Evolutionary conservation across 1,140 invertebrate species (phyloP), one percentile per base, ranked within the genome.

Genomic region (Paraescarpia echinospica): DNA sequence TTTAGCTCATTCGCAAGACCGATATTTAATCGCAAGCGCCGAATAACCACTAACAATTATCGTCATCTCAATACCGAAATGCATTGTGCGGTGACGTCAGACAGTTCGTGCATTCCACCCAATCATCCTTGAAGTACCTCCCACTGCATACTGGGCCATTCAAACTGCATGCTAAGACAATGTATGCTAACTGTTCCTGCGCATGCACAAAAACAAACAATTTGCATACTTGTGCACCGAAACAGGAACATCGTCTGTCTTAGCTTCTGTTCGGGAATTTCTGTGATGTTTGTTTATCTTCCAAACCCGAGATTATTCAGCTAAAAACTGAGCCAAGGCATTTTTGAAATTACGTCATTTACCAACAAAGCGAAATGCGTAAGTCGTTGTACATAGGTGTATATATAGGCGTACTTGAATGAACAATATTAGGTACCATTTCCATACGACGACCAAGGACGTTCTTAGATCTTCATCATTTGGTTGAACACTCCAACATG

Each of bases 1-100:
- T 89, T 92, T 89, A 34, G 35, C 89, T 90, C 88, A 92, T 92
- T 89, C 51, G 35, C 89, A 34, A 34, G 35, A 27, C 34, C 92
- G n/a, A 90, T 92, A 90, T 90, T 89, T 90, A 90, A 31, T 33
- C 89, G 89, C 31, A 90, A 33, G 89, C 89, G 59, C 59, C 18
- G 59, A 77, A 77, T 77, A 77, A 77, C 59, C 27, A 77, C 59
- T 77, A 77, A 77, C 59, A 77, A 77, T 77, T 18, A 18, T 31
- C 59, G 59, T 77, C 59, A 90, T 90, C 89, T n/a, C 51, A 33
- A 59, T 90, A 92, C 0, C 89, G 90, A 90, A 41, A 89, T 90
- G 31, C 33, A 92, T 34, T 48, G 51, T 77, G 59, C 27, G n/a
- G 51, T 48, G 33, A 31, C 34, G 27, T 34, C 27, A 35, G 35